Evolutionary conservation across 1,140 invertebrate species (phyloP).

Genomic region (Drosophila tsacasi): DNA sequence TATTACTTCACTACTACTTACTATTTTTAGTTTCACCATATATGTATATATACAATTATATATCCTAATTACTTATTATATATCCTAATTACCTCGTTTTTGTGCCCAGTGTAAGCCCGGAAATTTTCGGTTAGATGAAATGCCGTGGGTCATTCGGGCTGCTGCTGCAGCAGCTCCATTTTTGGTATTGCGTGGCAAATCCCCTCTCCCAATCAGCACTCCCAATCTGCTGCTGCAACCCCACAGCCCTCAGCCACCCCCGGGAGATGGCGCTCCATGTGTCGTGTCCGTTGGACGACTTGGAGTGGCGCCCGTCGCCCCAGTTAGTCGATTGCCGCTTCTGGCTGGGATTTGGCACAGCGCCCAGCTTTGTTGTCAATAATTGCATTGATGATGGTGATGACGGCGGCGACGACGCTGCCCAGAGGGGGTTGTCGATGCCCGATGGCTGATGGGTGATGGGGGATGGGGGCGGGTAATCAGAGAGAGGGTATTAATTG

Average conservation of each 20-base stretch:
- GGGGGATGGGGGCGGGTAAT: slow-evolving; percentile 18
- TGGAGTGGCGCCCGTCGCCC: slow-evolving; percentile 30
- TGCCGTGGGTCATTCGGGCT: slow-evolving; percentile 19
- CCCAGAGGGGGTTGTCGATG: not conserved
- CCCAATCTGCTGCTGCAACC: not conserved
- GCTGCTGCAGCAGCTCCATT: slow-evolving; percentile 27
- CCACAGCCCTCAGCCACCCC: not conserved
- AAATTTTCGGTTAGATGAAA: slow-evolving; percentile 14
- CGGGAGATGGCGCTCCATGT: slow-evolving; percentile 2
- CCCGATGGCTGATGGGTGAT: not conserved
- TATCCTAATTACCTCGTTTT: not conserved
- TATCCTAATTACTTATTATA: too few species aligned
- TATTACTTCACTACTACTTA: too few species aligned
- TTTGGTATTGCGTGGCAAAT: slow-evolving; percentile 16
- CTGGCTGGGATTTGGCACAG: slow-evolving; percentile 60
- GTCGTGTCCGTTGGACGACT: slow-evolving; percentile 24
- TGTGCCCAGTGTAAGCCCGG: not conserved
- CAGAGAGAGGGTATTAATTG: slow-evolving; percentile 61
- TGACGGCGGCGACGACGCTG: slow-evolving; percentile 41
- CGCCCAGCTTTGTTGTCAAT: slow-evolving; percentile 79
- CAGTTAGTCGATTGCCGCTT: slow-evolving; percentile 52
- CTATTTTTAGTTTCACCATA: too few species aligned
- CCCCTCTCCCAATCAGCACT: slow-evolving; percentile 10
- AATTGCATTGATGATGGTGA: slow-evolving; percentile 79
- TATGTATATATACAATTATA: too few species aligned